Conservation (phyloP, 2,888 invertebrate species). For the Drosophila fungiperda region DNA sequence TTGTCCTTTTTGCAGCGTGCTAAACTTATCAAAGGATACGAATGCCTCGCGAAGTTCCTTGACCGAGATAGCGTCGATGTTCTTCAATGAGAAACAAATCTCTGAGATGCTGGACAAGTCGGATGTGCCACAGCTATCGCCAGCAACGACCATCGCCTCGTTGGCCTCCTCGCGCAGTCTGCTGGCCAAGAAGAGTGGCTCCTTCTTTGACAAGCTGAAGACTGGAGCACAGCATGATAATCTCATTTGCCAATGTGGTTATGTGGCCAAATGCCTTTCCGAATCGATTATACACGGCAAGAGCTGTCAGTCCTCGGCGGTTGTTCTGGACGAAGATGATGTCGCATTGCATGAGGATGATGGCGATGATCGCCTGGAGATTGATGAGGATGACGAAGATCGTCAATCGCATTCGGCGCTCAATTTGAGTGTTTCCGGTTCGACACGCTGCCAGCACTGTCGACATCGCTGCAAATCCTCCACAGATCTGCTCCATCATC, state of each 20-base stretch:
- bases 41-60: constrained; percentile 83
- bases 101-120: constrained; percentile 75
- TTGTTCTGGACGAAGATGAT: constrained; percentile 74
- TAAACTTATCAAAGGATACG: constrained; percentile 84
- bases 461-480: constrained; percentile 94
- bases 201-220: constrained; percentile 93
- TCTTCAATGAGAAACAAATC: constrained; percentile 82
- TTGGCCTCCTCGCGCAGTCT: constrained; percentile 73
- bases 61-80: constrained; percentile 87
- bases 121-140: constrained; percentile 75
- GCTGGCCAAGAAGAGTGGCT: constrained; percentile 86
- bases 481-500: constrained; percentile 90
- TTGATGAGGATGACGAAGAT: constrained; percentile 83
- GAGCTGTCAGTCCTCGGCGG: constrained; percentile 86
- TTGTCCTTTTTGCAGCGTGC: constrained; percentile 59
- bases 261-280: constrained; percentile 92
- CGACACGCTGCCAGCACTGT: constrained; percentile 94
- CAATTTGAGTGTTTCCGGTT: constrained; percentile 86
- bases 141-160: constrained; percentile 75
- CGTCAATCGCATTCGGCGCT: constrained; percentile 84
- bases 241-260: constrained; percentile 89
- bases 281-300: constrained; percentile 93
- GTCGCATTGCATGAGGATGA: constrained; percentile 77
- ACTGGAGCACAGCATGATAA: constrained; percentile 89
- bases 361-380: constrained; percentile 80